phyloP scores from a whole-genome alignment of 2,888 invertebrate genomes.

The Eurytoma adleriae region DNA sequence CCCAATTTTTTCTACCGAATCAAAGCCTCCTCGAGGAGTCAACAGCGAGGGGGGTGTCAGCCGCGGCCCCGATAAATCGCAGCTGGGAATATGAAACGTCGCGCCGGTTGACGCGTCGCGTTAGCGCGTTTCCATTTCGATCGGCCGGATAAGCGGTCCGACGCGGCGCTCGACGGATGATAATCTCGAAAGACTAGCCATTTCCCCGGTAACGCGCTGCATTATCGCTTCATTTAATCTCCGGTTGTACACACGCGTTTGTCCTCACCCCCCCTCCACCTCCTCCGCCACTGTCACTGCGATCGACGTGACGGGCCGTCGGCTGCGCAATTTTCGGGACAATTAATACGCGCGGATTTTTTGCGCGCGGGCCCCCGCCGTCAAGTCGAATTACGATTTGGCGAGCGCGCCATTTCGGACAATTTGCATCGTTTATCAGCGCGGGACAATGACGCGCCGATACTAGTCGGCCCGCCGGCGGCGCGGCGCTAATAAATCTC shows the following conservation, averaged over 20 bases:
- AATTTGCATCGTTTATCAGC: slow-evolving; percentile 43
- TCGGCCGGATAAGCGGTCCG: slow-evolving; percentile 12
- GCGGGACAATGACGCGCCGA: neutral
- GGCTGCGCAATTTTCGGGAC: slow-evolving; percentile 39
- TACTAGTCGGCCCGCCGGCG: neutral
- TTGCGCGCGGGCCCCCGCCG: neutral
- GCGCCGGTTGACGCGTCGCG: neutral
- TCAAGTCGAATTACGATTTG: slow-evolving; percentile 39
- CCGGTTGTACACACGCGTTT: neutral
- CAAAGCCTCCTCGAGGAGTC: too few relatives aligned
- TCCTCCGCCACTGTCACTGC: slow-evolving; percentile 28
- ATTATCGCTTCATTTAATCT: slow-evolving; percentile 54
- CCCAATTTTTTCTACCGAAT: too few relatives aligned
- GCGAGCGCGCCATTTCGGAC: slow-evolving; percentile 5
- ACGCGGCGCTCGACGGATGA: slow-evolving; percentile 32
- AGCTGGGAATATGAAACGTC: neutral
- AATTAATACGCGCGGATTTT: slow-evolving; percentile 38
- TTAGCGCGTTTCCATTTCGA: slow-evolving; percentile 27
- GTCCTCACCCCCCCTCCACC: too few relatives aligned
- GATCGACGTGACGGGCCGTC: slow-evolving; percentile 35
- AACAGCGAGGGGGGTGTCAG: too few relatives aligned
- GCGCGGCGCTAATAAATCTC: slow-evolving; percentile 31
- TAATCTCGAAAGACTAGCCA: slow-evolving; percentile 52
- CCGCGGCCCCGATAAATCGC: too few relatives aligned
- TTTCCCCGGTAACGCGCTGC: slow-evolving; percentile 50